phyloP scores from a whole-genome alignment of 2,797 vertebrate genomes.

The Anguilla anguilla region DNA sequence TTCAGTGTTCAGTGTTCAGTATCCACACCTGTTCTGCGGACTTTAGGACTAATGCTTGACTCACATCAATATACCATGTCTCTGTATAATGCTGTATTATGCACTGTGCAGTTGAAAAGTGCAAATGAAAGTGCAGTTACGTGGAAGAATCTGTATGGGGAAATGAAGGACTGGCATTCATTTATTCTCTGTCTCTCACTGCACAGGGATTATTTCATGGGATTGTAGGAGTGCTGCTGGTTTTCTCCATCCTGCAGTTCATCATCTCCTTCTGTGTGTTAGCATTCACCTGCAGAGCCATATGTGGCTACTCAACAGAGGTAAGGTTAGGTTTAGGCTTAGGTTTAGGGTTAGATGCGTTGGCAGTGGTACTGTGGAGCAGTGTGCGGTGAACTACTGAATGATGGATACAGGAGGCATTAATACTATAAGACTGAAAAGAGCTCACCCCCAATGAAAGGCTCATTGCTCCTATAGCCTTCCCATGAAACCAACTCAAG shows the following conservation, averaged over 20 bases:
- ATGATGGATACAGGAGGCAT: background rate
- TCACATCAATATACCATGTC: no score
- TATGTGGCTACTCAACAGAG: slow-evolving; percentile 14
- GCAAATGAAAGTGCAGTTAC: no score
- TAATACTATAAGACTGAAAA: background rate
- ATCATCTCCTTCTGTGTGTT: slow-evolving; percentile 33
- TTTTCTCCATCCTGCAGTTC: slow-evolving; percentile 39
- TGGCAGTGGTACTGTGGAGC: background rate
- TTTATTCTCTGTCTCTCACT: background rate
- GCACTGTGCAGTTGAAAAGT: no score
- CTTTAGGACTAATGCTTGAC: no score
- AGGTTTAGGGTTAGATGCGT: no score
- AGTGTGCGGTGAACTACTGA: background rate
- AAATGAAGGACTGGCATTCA: background rate
- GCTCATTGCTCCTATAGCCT: background rate
- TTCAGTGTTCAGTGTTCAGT: no score
- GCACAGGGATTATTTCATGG: background rate
- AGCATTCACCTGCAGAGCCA: slow-evolving; percentile 33
- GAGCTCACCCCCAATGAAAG: background rate
- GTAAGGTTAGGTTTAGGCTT: slow-evolving; percentile 11
- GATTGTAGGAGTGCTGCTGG: slow-evolving; percentile 9
- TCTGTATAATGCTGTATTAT: no score
- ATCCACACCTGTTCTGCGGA: no score
- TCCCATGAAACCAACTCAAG: background rate
- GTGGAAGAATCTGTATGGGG: background rate